A percentile compares a stretch with the other conserved stretches of the same genome.
These are phyloP conservation scores for Passer domesticus DNA, from an alignment of 2,113 vertebrate species.

Conservation along the genomic window DNA sequence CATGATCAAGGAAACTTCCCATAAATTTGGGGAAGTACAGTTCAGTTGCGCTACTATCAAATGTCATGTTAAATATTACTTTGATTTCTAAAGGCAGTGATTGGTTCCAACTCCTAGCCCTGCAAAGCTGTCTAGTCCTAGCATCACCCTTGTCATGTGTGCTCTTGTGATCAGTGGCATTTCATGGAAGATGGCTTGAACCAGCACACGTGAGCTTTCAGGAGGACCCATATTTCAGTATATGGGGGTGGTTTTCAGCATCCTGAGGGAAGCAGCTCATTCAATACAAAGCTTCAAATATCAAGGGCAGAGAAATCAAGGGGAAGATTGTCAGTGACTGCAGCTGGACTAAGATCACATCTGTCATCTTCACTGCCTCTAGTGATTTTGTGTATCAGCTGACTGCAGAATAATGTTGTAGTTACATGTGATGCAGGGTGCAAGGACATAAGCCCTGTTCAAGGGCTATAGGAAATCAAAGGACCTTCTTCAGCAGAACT, in stretches of 20 bases:
- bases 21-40: background rate
- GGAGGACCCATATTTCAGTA: background rate
- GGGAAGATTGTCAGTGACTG: background rate
- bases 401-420: background rate
- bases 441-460: background rate
- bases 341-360: background rate
- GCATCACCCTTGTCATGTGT: background rate
- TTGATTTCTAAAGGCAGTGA: background rate
- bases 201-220: background rate
- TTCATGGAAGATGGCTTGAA: background rate
- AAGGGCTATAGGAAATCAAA: background rate
- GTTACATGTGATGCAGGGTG: background rate
- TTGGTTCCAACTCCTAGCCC: background rate
- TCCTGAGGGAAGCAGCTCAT: background rate
- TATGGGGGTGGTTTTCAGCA: background rate
- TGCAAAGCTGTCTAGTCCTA: background rate
- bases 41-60: background rate
- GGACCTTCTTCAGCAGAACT: background rate
- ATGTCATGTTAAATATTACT: slow-evolving; percentile 27
- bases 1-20: background rate
- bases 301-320: background rate
- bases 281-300: background rate
- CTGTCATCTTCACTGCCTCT: background rate
- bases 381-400: background rate
- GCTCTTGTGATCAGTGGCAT: background rate